phyloP scores from a whole-genome alignment of 2,113 vertebrate species.

The Notiomystis cincta region DNA sequence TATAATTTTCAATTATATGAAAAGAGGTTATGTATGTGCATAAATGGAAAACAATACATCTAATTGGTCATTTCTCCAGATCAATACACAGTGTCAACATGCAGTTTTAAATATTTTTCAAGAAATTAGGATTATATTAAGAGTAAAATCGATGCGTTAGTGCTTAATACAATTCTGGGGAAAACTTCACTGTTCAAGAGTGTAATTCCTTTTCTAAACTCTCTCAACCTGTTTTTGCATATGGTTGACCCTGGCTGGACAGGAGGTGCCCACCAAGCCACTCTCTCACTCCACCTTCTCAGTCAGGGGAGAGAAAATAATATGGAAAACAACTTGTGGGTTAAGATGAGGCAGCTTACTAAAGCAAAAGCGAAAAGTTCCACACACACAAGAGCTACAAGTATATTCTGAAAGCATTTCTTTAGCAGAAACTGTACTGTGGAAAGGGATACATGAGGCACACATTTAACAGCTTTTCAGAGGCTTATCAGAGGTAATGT shows the following conservation, averaged over 20 bases:
- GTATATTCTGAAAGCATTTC: not conserved
- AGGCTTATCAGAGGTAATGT: not conserved
- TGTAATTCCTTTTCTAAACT: not conserved
- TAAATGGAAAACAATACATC: not conserved
- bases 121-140: not conserved
- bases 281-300: not conserved
- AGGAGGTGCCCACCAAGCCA: not conserved
- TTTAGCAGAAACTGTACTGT: not conserved
- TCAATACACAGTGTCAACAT: not conserved
- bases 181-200: not conserved
- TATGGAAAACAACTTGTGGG: not conserved
- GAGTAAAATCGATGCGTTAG: accelerated
- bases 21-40: not conserved
- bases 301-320: not conserved
- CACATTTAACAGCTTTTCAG: not conserved
- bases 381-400: not conserved
- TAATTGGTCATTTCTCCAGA: not conserved
- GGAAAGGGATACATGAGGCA: not conserved
- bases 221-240: not conserved
- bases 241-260: not conserved
- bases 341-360: not conserved
- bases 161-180: not conserved
- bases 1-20: not conserved
- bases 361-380: not conserved
- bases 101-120: not conserved